Evolutionary conservation across 2,888 invertebrate species (phyloP).

Genomic region (Pammene fasciana): DNA sequence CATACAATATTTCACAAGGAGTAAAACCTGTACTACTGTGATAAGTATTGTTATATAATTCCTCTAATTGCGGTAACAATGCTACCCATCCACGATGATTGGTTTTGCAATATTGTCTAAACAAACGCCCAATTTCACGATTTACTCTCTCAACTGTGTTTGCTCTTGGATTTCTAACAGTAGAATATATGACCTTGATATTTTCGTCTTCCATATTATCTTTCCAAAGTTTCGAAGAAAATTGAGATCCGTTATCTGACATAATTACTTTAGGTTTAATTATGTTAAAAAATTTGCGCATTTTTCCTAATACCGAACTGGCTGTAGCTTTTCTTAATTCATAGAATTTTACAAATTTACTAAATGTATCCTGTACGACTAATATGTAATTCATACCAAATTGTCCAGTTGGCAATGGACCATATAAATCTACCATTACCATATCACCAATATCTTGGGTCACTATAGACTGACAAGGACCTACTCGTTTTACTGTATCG

Average conservation of each 20-base stretch:
- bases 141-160: conserved; percentile 38
- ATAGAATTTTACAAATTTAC: conserved; percentile 39
- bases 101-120: conserved; percentile 25
- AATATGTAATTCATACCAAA: conserved; percentile 32
- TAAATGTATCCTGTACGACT: conserved; percentile 45
- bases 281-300: conserved; percentile 5
- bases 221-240: conserved; percentile 27
- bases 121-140: conserved; percentile 31
- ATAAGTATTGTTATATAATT: not conserved
- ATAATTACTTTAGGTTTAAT: conserved; percentile 27
- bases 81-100: conserved; percentile 32
- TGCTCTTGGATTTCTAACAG: conserved; percentile 38
- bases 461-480: conserved; percentile 7
- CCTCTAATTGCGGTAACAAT: not conserved
- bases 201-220: not conserved
- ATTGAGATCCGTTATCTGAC: conserved; percentile 35
- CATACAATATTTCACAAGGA: not conserved
- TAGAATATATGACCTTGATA: conserved; percentile 27
- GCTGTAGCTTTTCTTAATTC: conserved; percentile 14
- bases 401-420: not conserved
- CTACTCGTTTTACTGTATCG: conserved; percentile 24
- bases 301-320: conserved; percentile 8
- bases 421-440: not conserved
- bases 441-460: not conserved
- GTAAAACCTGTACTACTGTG: not conserved